phyloP scores from a whole-genome alignment of 2,797 vertebrate genomes.

The Halcyon leucocephala region DNA sequence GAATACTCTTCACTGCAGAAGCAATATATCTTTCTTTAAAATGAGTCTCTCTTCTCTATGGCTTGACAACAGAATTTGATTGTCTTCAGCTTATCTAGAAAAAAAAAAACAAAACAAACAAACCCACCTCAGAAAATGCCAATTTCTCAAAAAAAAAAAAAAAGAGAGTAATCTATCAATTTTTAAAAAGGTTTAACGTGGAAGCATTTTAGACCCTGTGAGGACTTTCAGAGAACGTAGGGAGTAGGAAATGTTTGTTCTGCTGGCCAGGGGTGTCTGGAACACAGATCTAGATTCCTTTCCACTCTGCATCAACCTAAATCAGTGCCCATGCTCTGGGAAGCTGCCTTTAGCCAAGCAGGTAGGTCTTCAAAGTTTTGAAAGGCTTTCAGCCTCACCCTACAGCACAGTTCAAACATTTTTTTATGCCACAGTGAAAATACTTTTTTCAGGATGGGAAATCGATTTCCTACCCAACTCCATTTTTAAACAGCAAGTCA shows the following conservation, averaged over 20 bases:
- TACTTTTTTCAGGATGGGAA: neutral
- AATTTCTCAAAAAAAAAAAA: neutral
- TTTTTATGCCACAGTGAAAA: neutral
- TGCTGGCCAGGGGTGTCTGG: neutral
- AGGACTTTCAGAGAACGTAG: neutral
- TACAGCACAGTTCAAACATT: neutral
- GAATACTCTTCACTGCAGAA: constrained; percentile 5
- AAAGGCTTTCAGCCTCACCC: neutral
- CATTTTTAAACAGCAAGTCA: constrained; percentile 32
- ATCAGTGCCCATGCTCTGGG: neutral
- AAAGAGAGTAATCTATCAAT: neutral
- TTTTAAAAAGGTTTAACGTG: neutral
- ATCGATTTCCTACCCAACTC: neutral
- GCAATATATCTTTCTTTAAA: constrained; percentile 25
- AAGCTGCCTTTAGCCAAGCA: neutral
- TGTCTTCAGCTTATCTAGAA: neutral
- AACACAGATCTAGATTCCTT: neutral
- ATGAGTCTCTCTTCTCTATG: neutral
- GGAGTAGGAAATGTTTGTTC: neutral
- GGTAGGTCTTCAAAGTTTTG: neutral
- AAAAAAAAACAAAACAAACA: neutral
- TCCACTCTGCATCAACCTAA: neutral
- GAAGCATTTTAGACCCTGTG: neutral
- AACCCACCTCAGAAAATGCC: neutral
- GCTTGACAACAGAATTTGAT: neutral